These are phyloP conservation scores for Pangasius mekongensis DNA, from an alignment of 2,797 vertebrate species.

Conservation along the genomic window DNA sequence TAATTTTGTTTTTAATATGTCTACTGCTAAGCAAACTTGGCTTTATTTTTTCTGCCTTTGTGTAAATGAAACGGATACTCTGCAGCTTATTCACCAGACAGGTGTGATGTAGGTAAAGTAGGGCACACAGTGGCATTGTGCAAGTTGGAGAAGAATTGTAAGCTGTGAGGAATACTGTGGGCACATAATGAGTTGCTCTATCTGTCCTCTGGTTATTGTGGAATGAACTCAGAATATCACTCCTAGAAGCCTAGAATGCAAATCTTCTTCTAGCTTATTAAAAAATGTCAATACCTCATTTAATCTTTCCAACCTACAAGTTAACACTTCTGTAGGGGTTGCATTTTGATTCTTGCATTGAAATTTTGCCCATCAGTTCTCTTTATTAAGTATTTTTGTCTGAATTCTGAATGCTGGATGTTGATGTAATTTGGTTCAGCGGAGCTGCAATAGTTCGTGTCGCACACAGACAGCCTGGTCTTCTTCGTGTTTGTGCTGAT, in stretches of 20 bases:
- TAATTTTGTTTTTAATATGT: background rate
- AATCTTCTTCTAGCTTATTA: constrained; percentile 10
- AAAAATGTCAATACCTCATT: background rate
- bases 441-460: constrained; percentile 15
- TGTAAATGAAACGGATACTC: background rate
- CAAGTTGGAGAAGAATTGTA: constrained; percentile 19
- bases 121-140: constrained; percentile 36
- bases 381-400: constrained; percentile 13
- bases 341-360: background rate
- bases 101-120: constrained; percentile 37
- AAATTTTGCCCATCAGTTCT: background rate
- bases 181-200: constrained; percentile 25
- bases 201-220: constrained; percentile 14
- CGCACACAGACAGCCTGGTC: constrained; percentile 5
- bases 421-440: constrained; percentile 33
- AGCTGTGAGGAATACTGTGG: background rate
- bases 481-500: constrained; percentile 34
- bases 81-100: background rate
- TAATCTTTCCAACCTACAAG: background rate
- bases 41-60: background rate
- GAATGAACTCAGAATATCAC: constrained; percentile 5
- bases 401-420: constrained; percentile 8
- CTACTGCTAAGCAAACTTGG: background rate
- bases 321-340: background rate
- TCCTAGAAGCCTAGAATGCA: background rate